phyloP scores from a whole-genome alignment of 2,888 invertebrate genomes.

The Amblyteles armatorius region DNA sequence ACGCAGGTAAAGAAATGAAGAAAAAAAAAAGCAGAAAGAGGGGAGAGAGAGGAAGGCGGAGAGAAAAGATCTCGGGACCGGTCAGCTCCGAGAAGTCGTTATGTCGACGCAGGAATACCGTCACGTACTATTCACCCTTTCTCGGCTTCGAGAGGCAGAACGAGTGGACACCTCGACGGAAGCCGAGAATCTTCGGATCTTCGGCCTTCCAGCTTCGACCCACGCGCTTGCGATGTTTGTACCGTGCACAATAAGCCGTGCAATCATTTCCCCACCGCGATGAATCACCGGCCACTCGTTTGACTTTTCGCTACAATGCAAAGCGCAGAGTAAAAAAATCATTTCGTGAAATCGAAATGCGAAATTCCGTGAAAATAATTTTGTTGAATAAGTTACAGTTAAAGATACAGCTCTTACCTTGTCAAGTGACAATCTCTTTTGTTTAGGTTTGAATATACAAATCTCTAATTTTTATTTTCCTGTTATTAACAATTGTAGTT shows the following conservation, averaged over 20 bases:
- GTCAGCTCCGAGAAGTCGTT: slow-evolving; percentile 28
- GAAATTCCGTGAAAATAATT: too few relatives aligned
- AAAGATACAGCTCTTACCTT: too few relatives aligned
- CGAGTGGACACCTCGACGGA: slow-evolving; percentile 2
- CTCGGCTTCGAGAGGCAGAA: slow-evolving; percentile 5
- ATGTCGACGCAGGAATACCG: slow-evolving; percentile 15
- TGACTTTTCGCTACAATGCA: not conserved
- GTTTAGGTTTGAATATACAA: too few relatives aligned
- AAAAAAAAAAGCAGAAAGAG: slow-evolving; percentile 12
- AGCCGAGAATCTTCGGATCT: slow-evolving; percentile 18
- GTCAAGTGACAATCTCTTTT: too few relatives aligned
- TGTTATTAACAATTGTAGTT: too few relatives aligned
- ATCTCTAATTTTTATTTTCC: too few relatives aligned
- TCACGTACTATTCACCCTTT: slow-evolving; percentile 15
- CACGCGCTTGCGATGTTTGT: not conserved
- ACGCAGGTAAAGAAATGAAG: slow-evolving; percentile 3
- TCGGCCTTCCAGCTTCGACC: not conserved
- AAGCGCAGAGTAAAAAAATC: not conserved
- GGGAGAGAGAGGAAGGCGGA: slow-evolving; percentile 16
- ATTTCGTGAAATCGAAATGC: too few relatives aligned
- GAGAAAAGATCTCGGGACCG: not conserved
- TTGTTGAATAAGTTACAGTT: too few relatives aligned
- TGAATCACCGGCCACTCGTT: not conserved
- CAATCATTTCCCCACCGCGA: not conserved
- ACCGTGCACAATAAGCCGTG: not conserved